These are phyloP conservation scores for Fissipunctia ypsillon DNA, from an alignment of 2,888 invertebrate species.

Conservation along the genomic window DNA sequence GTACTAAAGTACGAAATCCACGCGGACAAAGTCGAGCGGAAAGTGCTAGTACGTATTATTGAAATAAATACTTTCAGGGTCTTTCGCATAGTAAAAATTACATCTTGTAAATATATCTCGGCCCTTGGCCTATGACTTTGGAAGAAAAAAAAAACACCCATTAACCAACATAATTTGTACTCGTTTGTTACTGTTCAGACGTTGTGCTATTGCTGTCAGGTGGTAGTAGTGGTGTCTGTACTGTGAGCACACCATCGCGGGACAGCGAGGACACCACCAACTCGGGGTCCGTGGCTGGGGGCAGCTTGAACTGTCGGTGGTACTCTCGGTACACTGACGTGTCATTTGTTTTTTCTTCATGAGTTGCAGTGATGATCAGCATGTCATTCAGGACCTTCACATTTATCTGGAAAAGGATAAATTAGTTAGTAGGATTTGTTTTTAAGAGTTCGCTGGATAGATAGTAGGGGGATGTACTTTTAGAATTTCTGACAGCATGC, in stretches of 20 bases:
- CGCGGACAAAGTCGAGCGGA: too few relatives aligned
- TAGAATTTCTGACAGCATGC: not conserved
- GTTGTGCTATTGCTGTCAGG: not conserved
- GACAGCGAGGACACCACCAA: constrained; percentile 96
- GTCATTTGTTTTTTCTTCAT: constrained; percentile 97
- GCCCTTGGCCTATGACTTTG: not conserved
- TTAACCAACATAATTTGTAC: not conserved
- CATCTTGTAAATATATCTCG: not conserved
- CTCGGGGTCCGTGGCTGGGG: constrained; percentile 97
- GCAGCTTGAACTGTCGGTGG: constrained; percentile 97
- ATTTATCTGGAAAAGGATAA: constrained; percentile 78
- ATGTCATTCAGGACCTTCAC: constrained; percentile 72
- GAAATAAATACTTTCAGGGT: too few relatives aligned
- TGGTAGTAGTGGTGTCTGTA: constrained; percentile 92
- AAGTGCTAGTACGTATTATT: too few relatives aligned
- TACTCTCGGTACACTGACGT: constrained; percentile 97
- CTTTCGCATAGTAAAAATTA: too few relatives aligned
- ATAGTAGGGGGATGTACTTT: not conserved
- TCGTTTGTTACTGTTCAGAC: not conserved
- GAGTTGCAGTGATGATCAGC: constrained; percentile 96
- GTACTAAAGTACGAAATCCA: too few relatives aligned
- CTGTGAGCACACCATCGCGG: constrained; percentile 97
- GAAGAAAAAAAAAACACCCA: not conserved
- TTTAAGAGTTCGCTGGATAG: not conserved
- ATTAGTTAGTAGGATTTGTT: not conserved